Percentiles rank a stretch among this genome's conserved stretches.
phyloP scores from a whole-genome alignment of 1,140 invertebrate species.

The Penaeus chinensis region DNA sequence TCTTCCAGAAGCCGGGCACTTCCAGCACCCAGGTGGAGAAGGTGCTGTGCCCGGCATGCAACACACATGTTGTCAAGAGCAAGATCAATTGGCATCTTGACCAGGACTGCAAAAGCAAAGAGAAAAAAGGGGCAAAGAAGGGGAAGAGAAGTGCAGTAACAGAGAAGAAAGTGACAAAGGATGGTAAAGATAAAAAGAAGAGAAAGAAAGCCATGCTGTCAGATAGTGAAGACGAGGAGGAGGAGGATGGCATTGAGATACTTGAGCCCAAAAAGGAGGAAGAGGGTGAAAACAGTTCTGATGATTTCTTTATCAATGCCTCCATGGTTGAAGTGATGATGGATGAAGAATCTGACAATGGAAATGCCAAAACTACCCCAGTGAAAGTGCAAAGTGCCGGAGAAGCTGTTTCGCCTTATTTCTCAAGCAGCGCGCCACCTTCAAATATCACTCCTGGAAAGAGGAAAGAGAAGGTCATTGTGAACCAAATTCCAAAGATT shows the following conservation, averaged over 20 bases:
- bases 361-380: not conserved
- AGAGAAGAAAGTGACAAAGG: not conserved
- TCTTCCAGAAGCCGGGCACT: not conserved
- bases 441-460: not conserved
- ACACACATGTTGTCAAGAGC: constrained; percentile 13
- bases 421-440: not conserved
- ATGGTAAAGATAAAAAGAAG: not conserved
- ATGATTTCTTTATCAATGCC: constrained; percentile 43
- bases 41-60: constrained; percentile 41
- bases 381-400: not conserved
- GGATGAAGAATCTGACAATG: not conserved
- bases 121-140: constrained; percentile 24
- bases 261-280: not conserved
- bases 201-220: constrained; percentile 13
- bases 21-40: constrained; percentile 24
- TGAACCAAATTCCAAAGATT: not conserved
- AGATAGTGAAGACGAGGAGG: constrained; percentile 40
- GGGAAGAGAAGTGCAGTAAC: not conserved
- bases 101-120: constrained; percentile 45
- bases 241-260: not conserved
- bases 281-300: not conserved
- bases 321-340: constrained; percentile 47
- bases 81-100: constrained; percentile 53
- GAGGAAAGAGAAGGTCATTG: constrained; percentile 7
- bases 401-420: constrained; percentile 15